Conservation (phyloP, 2,797 vertebrate genomes). For the Urosaurus nigricauda region DNA sequence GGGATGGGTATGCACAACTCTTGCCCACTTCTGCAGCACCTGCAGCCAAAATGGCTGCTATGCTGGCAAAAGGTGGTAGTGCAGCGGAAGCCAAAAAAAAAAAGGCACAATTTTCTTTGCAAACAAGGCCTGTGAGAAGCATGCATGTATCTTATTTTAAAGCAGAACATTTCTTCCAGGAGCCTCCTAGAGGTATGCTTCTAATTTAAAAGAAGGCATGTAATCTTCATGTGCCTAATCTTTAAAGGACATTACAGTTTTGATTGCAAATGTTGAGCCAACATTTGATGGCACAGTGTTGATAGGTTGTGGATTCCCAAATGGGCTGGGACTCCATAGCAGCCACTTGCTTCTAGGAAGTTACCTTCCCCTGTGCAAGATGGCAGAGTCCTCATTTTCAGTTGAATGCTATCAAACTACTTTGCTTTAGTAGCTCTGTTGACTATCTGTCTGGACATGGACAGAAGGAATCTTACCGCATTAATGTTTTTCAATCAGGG, state of each 20-base stretch:
- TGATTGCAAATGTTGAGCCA: too few relatives aligned
- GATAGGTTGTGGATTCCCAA: too few relatives aligned
- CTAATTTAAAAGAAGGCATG: background rate
- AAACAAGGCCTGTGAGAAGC: background rate
- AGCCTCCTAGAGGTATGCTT: background rate
- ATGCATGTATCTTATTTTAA: background rate
- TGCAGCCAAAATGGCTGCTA: background rate
- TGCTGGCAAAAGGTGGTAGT: background rate
- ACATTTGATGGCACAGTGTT: too few relatives aligned
- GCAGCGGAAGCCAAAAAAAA: background rate
- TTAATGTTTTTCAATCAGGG: background rate
- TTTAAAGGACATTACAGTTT: background rate
- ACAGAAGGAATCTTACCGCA: background rate
- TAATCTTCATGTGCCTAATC: background rate
- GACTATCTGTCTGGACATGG: background rate
- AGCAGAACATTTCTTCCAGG: background rate
- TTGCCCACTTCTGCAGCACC: background rate
- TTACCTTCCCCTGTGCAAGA: too few relatives aligned
- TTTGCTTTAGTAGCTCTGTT: background rate
- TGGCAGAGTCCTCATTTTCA: background rate
- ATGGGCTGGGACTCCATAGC: too few relatives aligned
- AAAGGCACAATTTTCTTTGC: background rate
- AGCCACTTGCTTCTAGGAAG: too few relatives aligned
- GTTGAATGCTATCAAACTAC: background rate
- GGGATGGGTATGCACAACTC: background rate